Conservation (phyloP, 1,140 invertebrate genomes). For the Elysia chlorotica region DNA sequence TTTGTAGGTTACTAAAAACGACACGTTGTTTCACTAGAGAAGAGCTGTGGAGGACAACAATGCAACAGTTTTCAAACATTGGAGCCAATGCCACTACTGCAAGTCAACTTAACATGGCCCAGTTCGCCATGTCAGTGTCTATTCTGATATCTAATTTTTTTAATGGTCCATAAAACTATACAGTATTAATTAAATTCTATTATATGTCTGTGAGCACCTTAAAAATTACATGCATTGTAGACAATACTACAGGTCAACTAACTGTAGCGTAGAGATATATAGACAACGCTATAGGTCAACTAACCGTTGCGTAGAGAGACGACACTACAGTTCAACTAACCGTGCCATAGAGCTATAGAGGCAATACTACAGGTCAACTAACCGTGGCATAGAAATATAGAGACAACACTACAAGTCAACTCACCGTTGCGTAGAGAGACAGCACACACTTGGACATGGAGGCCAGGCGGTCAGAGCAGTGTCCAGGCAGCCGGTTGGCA, state of each 20-base stretch:
- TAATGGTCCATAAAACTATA: too few species aligned
- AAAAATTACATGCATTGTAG: too few species aligned
- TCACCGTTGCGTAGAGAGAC: conserved; percentile 42
- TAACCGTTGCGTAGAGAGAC: neutral
- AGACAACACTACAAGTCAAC: neutral
- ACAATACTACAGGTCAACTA: neutral
- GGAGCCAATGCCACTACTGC: too few species aligned
- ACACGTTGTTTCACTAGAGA: too few species aligned
- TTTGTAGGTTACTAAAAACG: too few species aligned
- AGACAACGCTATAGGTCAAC: neutral
- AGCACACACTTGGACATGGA: conserved; percentile 37
- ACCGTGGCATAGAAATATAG: neutral
- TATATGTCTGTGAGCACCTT: too few species aligned
- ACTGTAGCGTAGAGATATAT: neutral
- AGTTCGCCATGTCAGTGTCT: too few species aligned
- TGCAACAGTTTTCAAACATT: too few species aligned
- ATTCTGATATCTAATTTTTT: too few species aligned
- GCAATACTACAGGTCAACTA: neutral
- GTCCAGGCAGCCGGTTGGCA: conserved; percentile 58
- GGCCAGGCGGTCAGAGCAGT: conserved; percentile 32
- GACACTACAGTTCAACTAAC: neutral
- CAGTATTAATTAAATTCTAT: too few species aligned
- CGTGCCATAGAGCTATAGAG: neutral
- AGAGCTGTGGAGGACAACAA: too few species aligned
- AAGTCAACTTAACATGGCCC: too few species aligned